Evolutionary conservation across 1,140 invertebrate species (phyloP), one percentile per base, ranked within the genome.

Genomic region (Tetraneura akinire): DNA sequence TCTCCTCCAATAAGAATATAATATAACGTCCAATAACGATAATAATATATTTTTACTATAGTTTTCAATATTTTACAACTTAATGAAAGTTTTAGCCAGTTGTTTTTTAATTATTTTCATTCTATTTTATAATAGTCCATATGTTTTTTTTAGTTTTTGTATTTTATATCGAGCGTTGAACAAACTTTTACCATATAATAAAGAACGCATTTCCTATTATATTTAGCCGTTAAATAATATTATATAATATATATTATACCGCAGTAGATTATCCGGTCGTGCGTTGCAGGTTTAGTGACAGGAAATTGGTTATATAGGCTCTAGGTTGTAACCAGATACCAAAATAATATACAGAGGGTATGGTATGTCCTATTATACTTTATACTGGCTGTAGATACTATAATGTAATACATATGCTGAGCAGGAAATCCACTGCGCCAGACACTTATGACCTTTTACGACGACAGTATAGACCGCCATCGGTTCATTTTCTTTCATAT

Each of bases 321-420:
- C 32, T 45, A 68, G 11, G 4, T 47, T 47, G 62, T 45, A 68
- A 68, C 37, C 64, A 68, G 64, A 68, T 68, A 68, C 21, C n/a
- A 8, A 47, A 47, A 14, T 66, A 42, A 23, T n/a, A n/a, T 18
- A 37, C 8, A 37, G 32, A 37, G 37, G 37, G 64, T 42, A 26
- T 37, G 32, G 32, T 37, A 37, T 37, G 32, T 37, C 32, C 8
- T 37, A 37, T 37, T 4, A 4, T 4, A 8, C 8, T 8, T 3
- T 37, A 37, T 37, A 37, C 32, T 37, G 8, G 32, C 32, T 37
- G 32, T 37, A n/a, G n/a, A n/a, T n/a, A 32, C 60, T 1, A 62
- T 42, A n/a, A 66, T 21, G 62, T 42, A 21, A 42, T 18, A 14
- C 37, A 66, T 23, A 45, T 68, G 64, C n/a, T 21, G 32, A 0